A percentile compares a stretch with the other conserved stretches of the same genome.
Conservation (phyloP, 2,888 invertebrate species). For the Lymantria dispar region DNA sequence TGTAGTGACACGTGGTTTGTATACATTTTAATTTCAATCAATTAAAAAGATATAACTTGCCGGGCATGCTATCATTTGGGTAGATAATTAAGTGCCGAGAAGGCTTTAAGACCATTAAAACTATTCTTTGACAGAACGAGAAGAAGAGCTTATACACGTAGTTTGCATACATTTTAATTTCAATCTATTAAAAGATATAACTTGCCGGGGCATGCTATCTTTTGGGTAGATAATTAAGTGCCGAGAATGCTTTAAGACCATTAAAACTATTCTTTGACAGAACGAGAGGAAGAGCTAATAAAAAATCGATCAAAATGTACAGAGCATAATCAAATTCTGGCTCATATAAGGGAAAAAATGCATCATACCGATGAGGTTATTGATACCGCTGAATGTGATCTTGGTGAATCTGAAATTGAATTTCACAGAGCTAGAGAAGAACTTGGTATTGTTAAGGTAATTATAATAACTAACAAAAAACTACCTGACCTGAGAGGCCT, state of each 20-base stretch:
- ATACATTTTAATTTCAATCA: too few species aligned
- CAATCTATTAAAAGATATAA: too few species aligned
- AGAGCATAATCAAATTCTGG: conserved; percentile 73
- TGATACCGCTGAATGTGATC: conserved; percentile 67
- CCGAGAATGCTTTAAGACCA: too few species aligned
- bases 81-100: not conserved
- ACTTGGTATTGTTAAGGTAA: conserved; percentile 60
- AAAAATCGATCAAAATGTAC: conserved; percentile 69
- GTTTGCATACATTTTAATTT: too few species aligned
- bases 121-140: conserved; percentile 53
- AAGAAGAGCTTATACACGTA: conserved; percentile 61
- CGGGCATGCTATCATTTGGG: too few species aligned
- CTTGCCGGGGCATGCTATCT: too few species aligned
- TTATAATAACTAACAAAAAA: not conserved
- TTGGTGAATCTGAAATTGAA: conserved; percentile 69
- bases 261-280: conserved; percentile 34
- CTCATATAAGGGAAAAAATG: conserved; percentile 77
- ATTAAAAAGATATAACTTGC: too few species aligned
- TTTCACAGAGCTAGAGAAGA: conserved; percentile 64
- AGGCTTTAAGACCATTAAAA: not conserved
- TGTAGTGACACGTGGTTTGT: too few species aligned
- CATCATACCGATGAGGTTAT: conserved; percentile 74
- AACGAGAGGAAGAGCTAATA: conserved; percentile 72
- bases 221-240: not conserved
- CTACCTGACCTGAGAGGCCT: too few species aligned